A percentile compares a stretch with the other conserved stretches of the same genome.
These are phyloP conservation scores for Gymnopithys bicolor DNA, from an alignment of 2,797 vertebrate species.

Conservation along the genomic window DNA sequence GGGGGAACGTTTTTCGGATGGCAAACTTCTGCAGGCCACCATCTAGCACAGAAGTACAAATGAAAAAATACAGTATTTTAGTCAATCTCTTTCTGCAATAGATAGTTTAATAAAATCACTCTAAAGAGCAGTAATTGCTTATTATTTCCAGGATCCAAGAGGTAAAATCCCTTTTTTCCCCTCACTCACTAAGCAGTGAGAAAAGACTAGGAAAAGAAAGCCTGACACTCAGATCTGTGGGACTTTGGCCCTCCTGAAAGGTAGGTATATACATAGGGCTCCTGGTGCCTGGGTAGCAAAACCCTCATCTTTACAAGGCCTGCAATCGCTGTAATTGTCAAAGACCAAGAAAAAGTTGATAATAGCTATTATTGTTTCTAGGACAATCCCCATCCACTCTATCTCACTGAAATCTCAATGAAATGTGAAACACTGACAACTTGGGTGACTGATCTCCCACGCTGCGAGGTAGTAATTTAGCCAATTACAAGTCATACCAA, in stretches of 20 bases:
- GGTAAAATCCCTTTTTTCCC: neutral
- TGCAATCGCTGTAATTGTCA: neutral
- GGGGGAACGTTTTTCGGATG: slow-evolving; percentile 95
- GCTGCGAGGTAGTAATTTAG: neutral
- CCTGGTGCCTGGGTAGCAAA: neutral
- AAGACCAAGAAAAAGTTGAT: neutral
- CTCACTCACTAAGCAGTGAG: neutral
- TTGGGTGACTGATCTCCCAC: neutral
- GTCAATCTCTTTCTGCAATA: neutral
- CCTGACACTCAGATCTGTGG: neutral
- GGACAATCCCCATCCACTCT: neutral
- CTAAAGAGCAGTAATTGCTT: neutral
- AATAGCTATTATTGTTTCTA: neutral
- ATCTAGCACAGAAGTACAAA: slow-evolving; percentile 82
- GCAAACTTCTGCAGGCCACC: slow-evolving; percentile 98
- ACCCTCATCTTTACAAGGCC: neutral
- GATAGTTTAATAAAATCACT: neutral
- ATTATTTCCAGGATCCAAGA: neutral
- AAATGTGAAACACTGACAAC: neutral
- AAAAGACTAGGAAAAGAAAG: neutral
- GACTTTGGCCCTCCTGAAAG: neutral
- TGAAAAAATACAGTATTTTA: slow-evolving; percentile 31
- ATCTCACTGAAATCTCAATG: neutral
- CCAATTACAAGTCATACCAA: neutral
- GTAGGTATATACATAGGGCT: neutral